A percentile compares a stretch with the other conserved stretches of the same genome.
Conservation (phyloP, 2,888 invertebrate species). For the Scaptomyza tumidula region DNA sequence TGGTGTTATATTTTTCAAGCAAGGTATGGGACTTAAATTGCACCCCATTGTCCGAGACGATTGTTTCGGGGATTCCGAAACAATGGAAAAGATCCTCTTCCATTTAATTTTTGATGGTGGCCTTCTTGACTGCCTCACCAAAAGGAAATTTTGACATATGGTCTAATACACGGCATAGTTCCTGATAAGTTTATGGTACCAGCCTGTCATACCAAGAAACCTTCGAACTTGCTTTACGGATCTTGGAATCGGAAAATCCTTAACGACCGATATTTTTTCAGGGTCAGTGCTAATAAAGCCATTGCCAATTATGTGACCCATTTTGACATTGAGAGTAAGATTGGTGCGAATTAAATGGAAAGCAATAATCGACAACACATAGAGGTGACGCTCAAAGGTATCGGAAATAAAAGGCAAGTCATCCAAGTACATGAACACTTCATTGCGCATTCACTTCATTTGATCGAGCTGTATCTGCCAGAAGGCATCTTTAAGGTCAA, state of each 20-base stretch:
- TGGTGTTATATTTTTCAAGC: no score
- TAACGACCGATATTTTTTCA: slow-evolving; percentile 17
- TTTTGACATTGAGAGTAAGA: not conserved
- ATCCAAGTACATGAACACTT: not conserved
- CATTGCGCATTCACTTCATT: no score
- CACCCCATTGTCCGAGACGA: no score
- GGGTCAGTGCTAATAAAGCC: slow-evolving; percentile 8
- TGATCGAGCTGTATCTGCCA: not conserved
- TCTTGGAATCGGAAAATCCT: slow-evolving; percentile 1
- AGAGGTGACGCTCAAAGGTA: not conserved
- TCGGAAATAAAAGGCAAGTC: not conserved
- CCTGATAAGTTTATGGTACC: not conserved
- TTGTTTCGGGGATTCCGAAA: no score
- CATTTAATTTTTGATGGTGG: no score
- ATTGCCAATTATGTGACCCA: slow-evolving; percentile 7
- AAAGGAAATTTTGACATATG: no score
- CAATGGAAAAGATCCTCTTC: no score
- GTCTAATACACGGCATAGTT: not conserved
- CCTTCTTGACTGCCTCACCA: no score
- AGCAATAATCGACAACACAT: slow-evolving; percentile 4
- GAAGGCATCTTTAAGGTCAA: no score
- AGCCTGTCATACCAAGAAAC: slow-evolving; percentile 2
- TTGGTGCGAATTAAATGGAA: not conserved
- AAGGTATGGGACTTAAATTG: no score
- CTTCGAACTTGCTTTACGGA: not conserved